Percentiles rank a stretch among this genome's conserved stretches.
These are phyloP conservation scores for Dryas iulia DNA, from an alignment of 1,140 invertebrate species.

Conservation along the genomic window DNA sequence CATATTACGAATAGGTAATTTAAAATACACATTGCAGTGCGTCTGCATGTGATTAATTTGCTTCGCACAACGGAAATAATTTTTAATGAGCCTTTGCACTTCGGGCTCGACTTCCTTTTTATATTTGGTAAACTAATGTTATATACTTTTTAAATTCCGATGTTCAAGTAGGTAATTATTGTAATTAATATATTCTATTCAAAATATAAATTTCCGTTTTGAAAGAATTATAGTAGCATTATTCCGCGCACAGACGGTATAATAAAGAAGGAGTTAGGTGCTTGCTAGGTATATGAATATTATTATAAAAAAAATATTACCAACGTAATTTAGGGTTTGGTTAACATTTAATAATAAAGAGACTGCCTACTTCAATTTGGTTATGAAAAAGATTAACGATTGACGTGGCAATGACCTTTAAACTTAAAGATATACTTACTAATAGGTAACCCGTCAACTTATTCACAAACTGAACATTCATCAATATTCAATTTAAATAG, in stretches of 20 bases:
- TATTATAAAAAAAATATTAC: too few species aligned
- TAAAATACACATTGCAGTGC: not conserved
- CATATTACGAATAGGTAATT: not conserved
- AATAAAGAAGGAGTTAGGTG: too few species aligned
- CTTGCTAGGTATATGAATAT: too few species aligned
- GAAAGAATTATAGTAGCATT: too few species aligned
- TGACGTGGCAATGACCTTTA: not conserved
- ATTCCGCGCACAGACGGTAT: too few species aligned
- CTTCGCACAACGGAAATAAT: not conserved
- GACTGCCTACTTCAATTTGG: not conserved
- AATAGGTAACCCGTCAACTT: not conserved
- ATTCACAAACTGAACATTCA: not conserved
- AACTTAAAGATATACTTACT: not conserved
- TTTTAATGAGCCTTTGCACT: not conserved
- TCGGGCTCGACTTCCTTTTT: not conserved
- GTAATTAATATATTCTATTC: not conserved
- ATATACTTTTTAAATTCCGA: not conserved
- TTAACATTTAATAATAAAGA: too few species aligned
- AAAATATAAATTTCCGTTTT: too few species aligned
- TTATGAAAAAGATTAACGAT: not conserved
- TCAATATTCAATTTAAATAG: not conserved
- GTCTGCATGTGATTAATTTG: not conserved
- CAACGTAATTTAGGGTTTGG: too few species aligned
- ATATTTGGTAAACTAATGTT: not conserved
- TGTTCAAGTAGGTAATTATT: not conserved